These are phyloP conservation scores for Catocala sponsa DNA, from an alignment of 2,888 invertebrate species.

Conservation along the genomic window DNA sequence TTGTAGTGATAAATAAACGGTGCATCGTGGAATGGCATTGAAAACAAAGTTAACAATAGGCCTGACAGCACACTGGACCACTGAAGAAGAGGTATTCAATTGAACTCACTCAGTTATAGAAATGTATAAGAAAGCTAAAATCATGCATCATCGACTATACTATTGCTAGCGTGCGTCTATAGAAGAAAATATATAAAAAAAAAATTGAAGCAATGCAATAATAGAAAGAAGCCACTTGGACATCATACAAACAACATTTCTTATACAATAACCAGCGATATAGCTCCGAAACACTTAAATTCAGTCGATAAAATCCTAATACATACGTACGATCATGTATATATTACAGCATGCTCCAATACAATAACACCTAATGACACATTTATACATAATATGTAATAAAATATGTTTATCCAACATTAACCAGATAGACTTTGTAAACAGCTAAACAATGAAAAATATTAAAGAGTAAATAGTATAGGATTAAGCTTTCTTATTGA, in stretches of 20 bases:
- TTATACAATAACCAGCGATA: constrained; percentile 63
- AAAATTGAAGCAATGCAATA: constrained; percentile 48
- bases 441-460: constrained; percentile 74
- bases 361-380: constrained; percentile 70
- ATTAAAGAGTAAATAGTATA: constrained; percentile 64
- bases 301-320: constrained; percentile 80
- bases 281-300: constrained; percentile 68
- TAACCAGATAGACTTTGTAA: constrained; percentile 85
- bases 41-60: constrained; percentile 80
- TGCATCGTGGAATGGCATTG: constrained; percentile 67
- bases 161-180: constrained; percentile 60
- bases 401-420: constrained; percentile 80
- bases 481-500: constrained; percentile 61
- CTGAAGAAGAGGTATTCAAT: constrained; percentile 84
- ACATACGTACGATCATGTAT: constrained; percentile 61
- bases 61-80: constrained; percentile 83
- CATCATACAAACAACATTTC: constrained; percentile 60
- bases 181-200: constrained; percentile 45
- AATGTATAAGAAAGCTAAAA: constrained; percentile 50
- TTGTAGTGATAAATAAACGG: constrained; percentile 24
- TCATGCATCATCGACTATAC: constrained; percentile 45
- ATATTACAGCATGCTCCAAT: constrained; percentile 73
- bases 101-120: constrained; percentile 71
- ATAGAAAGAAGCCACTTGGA: constrained; percentile 62
- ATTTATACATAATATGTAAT: constrained; percentile 72